phyloP scores from a whole-genome alignment of 2,113 vertebrate species.

The Piprites chloris region DNA sequence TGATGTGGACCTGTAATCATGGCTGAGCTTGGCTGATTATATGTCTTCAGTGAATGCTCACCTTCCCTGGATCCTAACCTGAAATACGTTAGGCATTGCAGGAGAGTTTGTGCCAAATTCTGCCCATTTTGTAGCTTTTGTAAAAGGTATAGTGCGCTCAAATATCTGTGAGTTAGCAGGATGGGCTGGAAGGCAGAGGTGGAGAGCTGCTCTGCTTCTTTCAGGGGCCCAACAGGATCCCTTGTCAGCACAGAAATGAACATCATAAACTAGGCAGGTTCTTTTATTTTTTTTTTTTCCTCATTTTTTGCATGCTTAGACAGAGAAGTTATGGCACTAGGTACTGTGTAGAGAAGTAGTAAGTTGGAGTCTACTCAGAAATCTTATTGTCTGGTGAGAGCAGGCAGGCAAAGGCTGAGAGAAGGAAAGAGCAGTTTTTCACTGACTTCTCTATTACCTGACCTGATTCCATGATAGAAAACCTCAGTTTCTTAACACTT shows the following conservation, averaged over 20 bases:
- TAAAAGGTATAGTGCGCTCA: background rate
- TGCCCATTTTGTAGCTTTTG: background rate
- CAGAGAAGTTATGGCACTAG: background rate
- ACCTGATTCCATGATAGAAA: background rate
- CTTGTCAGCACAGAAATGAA: background rate
- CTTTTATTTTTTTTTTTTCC: background rate
- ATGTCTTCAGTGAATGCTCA: background rate
- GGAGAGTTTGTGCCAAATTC: background rate
- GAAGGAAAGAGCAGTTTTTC: background rate
- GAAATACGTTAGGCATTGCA: background rate
- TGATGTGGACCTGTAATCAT: background rate
- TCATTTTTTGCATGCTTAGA: background rate
- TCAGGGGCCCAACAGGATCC: background rate
- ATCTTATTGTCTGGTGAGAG: background rate
- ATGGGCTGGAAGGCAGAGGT: background rate
- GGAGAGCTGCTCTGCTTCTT: background rate
- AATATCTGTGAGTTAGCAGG: background rate
- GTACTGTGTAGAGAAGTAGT: background rate
- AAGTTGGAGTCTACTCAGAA: background rate
- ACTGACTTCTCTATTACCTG: background rate
- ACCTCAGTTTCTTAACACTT: background rate
- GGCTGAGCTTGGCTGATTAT: background rate
- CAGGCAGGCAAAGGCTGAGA: background rate
- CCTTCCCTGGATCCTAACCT: background rate
- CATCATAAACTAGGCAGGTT: background rate